Percentiles rank a stretch among this genome's conserved stretches.
Evolutionary conservation across 2,113 vertebrate species (phyloP).

Genomic region (Lethenteron camtschaticum): DNA sequence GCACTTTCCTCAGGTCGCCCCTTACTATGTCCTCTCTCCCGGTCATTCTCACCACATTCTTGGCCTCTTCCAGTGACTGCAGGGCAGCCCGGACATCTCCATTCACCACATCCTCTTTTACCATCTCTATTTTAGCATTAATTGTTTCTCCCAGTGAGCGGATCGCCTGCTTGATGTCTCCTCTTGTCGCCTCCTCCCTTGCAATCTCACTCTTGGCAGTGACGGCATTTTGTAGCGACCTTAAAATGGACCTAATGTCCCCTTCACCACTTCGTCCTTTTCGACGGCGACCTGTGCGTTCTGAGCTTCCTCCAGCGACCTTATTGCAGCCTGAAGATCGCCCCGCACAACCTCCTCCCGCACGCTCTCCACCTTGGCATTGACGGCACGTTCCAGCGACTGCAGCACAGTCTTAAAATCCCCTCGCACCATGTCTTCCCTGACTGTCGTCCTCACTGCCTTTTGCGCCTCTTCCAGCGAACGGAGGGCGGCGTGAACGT

Average conservation of each 20-base stretch:
- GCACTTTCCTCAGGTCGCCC: conserved; percentile 38
- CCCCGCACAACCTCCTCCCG: conserved; percentile 40
- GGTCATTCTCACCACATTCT: conserved; percentile 23
- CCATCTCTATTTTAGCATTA: conserved; percentile 27
- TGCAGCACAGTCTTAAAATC: conserved; percentile 41
- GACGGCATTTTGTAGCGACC: conserved; percentile 25
- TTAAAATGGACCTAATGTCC: conserved; percentile 31
- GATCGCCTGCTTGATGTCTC: conserved; percentile 40
- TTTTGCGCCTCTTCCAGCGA: not conserved
- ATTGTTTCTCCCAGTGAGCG: conserved; percentile 37
- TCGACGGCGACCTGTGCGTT: conserved; percentile 35
- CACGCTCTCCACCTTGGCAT: conserved; percentile 21
- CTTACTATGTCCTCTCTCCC: conserved; percentile 35
- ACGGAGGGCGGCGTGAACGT: not conserved
- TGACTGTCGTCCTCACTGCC: not conserved
- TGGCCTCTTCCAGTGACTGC: conserved; percentile 36
- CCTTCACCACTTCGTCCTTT: conserved; percentile 46
- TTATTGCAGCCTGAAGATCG: conserved; percentile 40
- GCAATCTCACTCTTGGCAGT: conserved; percentile 22
- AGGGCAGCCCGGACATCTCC: conserved; percentile 33
- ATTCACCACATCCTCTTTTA: conserved; percentile 34
- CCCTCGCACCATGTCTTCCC: not conserved
- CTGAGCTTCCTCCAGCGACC: conserved; percentile 36
- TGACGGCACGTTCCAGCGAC: conserved; percentile 22
- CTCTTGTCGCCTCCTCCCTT: conserved; percentile 38